Conservation (phyloP, 2,888 invertebrate genomes). For the Helleia helle region DNA sequence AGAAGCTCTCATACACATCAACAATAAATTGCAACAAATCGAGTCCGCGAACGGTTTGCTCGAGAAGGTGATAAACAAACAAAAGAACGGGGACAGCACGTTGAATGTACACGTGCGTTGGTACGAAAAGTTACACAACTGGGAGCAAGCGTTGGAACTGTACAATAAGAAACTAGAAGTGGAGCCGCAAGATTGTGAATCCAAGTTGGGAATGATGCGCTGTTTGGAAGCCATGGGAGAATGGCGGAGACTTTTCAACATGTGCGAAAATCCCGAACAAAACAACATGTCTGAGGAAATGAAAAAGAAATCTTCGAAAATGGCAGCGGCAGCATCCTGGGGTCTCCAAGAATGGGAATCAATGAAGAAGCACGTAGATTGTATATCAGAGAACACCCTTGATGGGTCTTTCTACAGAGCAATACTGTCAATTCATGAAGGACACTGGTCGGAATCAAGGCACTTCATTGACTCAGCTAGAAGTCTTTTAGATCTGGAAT, state of each 20-base stretch:
- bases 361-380: slow-evolving; percentile 91
- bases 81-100: slow-evolving; percentile 76
- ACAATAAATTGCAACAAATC: slow-evolving; percentile 98
- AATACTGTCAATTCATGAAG: slow-evolving; percentile 90
- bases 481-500: slow-evolving; percentile 93
- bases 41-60: slow-evolving; percentile 96
- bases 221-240: slow-evolving; percentile 97
- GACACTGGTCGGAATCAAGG: slow-evolving; percentile 80
- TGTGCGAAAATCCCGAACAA: slow-evolving; percentile 77
- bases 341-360: slow-evolving; percentile 94
- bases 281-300: slow-evolving; percentile 63
- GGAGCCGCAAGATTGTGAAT: slow-evolving; percentile 81
- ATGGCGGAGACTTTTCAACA: slow-evolving; percentile 91
- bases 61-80: slow-evolving; percentile 88
- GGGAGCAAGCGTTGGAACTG: slow-evolving; percentile 94
- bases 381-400: slow-evolving; percentile 91
- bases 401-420: slow-evolving; percentile 97
- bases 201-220: slow-evolving; percentile 95
- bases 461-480: slow-evolving; percentile 93
- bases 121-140: slow-evolving; percentile 99
- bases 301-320: slow-evolving; percentile 82
- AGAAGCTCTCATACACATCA: slow-evolving; percentile 95
- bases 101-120: slow-evolving; percentile 82
- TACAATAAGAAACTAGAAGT: slow-evolving; percentile 85
- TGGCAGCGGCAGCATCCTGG: slow-evolving; percentile 97